Evolutionary conservation across 35 echinoderm and acorn worm genomes (phyloP), one percentile per base, ranked within the genome.

Genomic region (Ptychodera flava): DNA sequence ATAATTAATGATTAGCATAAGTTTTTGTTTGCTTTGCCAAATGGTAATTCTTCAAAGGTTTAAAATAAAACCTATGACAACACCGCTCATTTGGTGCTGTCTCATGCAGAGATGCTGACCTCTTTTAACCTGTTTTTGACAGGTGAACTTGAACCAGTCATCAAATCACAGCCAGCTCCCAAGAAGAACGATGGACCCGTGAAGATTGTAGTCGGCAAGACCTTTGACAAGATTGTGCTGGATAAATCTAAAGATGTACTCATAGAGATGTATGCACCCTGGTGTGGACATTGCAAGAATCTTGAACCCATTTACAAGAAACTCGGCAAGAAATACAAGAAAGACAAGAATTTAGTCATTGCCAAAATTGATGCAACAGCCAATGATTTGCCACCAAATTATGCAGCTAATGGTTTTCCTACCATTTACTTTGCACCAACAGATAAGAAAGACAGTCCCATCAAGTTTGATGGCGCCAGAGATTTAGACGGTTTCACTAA

Each of bases 201-300:
- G 12, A 99, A 77, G 34, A 94, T 94, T 34, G 33, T 99, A 0
- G 89, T 91, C 0, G 96, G 93, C n/a, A 99, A 94, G 77, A 92
- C 92, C 34, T 99, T 99, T 35, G 96, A 99, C 31, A 81, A 90
- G 36, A 87, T 94, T 31, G 96, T 99, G 16, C 79, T 92, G 1
- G 90, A 99, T 30, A 88, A 91, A 28, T 79, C 83, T 0, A 99
- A 99, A 78, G 89, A 90, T 14, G 96, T 99, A 30, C 34, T 99
- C 34, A 78, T 99, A 2, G 96, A 99, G 86, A 78, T 99, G 16
- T 99, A 99, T 79, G 96, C 96, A 1, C 96, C 96, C 2, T 99
- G 96, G 96, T 99, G 96, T 35, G 96, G 96, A 12, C 96, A 99
- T 52, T 99, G 96, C 82, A 99, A 99, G 35, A 94, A 94, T 45